Percentiles rank a stretch among this genome's conserved stretches.
Conservation (phyloP, 1,140 invertebrate genomes). For the Calephelis nemesis region DNA sequence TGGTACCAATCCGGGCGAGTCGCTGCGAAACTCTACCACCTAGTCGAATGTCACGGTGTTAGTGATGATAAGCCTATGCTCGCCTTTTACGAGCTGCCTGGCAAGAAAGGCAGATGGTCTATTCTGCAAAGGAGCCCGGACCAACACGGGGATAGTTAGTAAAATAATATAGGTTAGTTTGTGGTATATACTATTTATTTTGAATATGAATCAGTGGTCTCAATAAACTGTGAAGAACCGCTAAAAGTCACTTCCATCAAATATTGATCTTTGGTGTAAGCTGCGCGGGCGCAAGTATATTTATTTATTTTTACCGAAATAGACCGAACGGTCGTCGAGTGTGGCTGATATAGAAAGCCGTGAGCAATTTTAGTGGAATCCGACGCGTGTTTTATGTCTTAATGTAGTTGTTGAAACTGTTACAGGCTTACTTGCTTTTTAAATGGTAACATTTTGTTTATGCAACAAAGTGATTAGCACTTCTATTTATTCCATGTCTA, state of each 20-base stretch:
- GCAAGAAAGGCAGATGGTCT: no score
- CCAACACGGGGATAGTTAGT: no score
- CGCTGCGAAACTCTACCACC: no score
- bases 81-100: no score
- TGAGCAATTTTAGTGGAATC: conserved; percentile 62
- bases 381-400: conserved; percentile 69
- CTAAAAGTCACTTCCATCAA: conserved; percentile 27
- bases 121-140: no score
- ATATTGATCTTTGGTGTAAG: conserved; percentile 29
- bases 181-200: no score
- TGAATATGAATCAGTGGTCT: background rate
- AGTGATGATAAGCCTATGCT: no score
- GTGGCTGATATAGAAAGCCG: conserved; percentile 55
- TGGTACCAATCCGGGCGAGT: no score
- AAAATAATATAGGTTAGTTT: no score
- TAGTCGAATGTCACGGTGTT: no score
- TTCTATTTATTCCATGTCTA: background rate
- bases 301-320: conserved; percentile 78
- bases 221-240: background rate
- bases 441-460: conserved; percentile 1
- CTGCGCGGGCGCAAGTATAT: conserved; percentile 53
- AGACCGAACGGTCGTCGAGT: conserved; percentile 67
- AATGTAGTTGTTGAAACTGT: conserved; percentile 50
- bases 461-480: background rate
- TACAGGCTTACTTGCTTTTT: background rate